phyloP scores from a whole-genome alignment of 2,888 invertebrate genomes.

The Stenodera caucasica region DNA sequence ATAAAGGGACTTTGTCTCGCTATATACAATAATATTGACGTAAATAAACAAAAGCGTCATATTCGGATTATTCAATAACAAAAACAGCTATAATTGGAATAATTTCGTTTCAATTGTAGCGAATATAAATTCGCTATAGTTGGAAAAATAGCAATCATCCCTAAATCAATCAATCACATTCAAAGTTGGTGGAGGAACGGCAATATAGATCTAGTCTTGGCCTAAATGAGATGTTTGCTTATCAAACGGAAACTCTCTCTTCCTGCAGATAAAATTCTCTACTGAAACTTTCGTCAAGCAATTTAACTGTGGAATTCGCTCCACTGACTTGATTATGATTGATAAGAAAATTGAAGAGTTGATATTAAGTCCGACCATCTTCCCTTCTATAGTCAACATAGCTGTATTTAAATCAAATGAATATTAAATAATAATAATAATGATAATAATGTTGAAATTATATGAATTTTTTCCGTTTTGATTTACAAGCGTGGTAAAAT shows the following conservation, averaged over 20 bases:
- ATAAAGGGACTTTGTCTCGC: no score
- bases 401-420: slow-evolving; percentile 3
- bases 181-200: slow-evolving; percentile 42
- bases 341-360: slow-evolving; percentile 54
- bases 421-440: not conserved
- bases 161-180: slow-evolving; percentile 44
- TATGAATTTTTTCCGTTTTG: not conserved
- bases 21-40: no score
- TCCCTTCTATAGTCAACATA: slow-evolving; percentile 3
- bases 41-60: no score
- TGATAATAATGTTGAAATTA: not conserved
- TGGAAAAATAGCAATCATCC: slow-evolving; percentile 26
- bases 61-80: no score
- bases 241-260: slow-evolving; percentile 52
- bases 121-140: no score
- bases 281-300: slow-evolving; percentile 49
- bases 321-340: slow-evolving; percentile 57
- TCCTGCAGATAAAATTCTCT: slow-evolving; percentile 52
- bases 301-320: slow-evolving; percentile 53
- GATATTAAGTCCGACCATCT: slow-evolving; percentile 9
- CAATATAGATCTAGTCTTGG: slow-evolving; percentile 40
- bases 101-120: no score
- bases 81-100: no score
- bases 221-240: slow-evolving; percentile 53
- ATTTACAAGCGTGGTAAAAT: slow-evolving; percentile 5